phyloP scores from a whole-genome alignment of 35 echinoderm and acorn worm species.

The Stichopus chloronotus region DNA sequence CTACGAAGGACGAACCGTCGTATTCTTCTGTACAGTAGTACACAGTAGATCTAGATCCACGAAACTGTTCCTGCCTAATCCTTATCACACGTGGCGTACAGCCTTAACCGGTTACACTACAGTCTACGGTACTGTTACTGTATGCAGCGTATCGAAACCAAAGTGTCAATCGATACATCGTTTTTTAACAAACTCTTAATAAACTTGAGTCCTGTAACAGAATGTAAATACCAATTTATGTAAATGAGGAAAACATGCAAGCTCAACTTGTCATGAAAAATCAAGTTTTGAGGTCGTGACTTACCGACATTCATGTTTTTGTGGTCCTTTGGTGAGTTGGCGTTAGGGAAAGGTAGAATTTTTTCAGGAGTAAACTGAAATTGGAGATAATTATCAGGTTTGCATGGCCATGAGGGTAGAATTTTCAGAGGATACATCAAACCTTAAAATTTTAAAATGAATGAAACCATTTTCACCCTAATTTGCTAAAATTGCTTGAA shows the following conservation, averaged over 20 bases:
- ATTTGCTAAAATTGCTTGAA: background rate
- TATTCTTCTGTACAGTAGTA: background rate
- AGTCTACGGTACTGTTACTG: background rate
- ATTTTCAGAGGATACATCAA: background rate
- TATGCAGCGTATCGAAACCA: background rate
- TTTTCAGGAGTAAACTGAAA: background rate
- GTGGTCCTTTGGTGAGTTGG: background rate
- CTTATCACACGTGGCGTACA: constrained; percentile 9
- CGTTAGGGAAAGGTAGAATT: background rate
- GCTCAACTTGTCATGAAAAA: background rate
- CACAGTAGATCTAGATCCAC: background rate
- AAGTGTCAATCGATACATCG: too few relatives aligned
- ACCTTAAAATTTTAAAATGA: background rate
- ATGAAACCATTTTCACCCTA: background rate
- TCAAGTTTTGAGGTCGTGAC: background rate
- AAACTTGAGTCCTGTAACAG: too few relatives aligned
- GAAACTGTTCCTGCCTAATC: background rate
- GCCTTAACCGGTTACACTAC: background rate
- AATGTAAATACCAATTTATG: too few relatives aligned
- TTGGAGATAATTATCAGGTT: background rate
- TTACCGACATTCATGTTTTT: constrained; percentile 11
- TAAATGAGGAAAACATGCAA: too few relatives aligned
- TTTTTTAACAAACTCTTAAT: too few relatives aligned
- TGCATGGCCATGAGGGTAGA: background rate
- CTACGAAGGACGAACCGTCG: too few relatives aligned